Percentiles rank a stretch among this genome's conserved stretches.
Conservation (phyloP, 2,888 invertebrate species). For the Clunio marinus region DNA sequence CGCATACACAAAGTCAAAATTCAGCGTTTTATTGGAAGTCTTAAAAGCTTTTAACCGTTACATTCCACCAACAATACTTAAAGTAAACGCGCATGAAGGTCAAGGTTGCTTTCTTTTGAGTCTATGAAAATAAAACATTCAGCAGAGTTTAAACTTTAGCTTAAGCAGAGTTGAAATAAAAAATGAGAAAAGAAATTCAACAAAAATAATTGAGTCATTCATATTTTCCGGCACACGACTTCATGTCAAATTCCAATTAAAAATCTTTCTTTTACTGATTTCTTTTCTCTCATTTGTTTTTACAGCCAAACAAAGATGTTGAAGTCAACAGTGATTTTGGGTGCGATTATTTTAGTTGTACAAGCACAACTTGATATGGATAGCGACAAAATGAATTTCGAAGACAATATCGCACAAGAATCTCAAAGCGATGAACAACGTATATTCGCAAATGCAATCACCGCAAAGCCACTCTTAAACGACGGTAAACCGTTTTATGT, state of each 20-base stretch:
- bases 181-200: too few relatives aligned
- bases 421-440: conserved; percentile 43
- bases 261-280: not conserved
- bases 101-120: conserved; percentile 34
- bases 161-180: not conserved
- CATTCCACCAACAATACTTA: not conserved
- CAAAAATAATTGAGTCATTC: too few relatives aligned
- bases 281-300: conserved; percentile 5
- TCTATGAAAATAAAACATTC: not conserved
- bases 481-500: conserved; percentile 67
- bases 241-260: not conserved
- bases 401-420: conserved; percentile 33
- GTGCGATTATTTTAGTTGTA: not conserved
- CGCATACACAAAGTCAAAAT: not conserved
- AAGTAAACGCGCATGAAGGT: conserved; percentile 14
- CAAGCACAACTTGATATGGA: conserved; percentile 35
- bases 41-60: not conserved
- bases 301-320: conserved; percentile 20
- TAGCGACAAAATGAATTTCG: conserved; percentile 20
- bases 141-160: not conserved
- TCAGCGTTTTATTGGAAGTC: not conserved
- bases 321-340: not conserved
- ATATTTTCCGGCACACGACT: not conserved
- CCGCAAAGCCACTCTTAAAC: conserved; percentile 60
- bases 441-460: conserved; percentile 40